phyloP scores from a whole-genome alignment of 64 coral and sea anemone species.

The Orbicella faveolata region DNA sequence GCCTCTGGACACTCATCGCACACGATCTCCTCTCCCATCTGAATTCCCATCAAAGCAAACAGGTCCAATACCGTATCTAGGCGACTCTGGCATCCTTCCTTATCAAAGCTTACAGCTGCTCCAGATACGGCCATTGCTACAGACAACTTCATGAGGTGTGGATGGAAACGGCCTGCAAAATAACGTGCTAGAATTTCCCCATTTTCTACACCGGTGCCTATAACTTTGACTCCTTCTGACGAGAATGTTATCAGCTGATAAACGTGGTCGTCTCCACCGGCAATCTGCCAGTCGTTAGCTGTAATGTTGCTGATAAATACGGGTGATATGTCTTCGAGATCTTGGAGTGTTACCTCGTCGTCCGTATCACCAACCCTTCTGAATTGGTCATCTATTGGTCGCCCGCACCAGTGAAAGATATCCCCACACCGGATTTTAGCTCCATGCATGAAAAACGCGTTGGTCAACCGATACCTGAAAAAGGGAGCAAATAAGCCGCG shows the following conservation, averaged over 20 bases:
- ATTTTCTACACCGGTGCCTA: neutral
- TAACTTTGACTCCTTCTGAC: slow-evolving; percentile 7
- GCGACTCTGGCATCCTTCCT: slow-evolving; percentile 41
- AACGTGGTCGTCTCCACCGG: neutral
- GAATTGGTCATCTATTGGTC: neutral
- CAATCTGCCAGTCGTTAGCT: slow-evolving; percentile 25
- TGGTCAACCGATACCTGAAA: neutral
- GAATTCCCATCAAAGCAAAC: slow-evolving; percentile 51
- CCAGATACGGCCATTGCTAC: slow-evolving; percentile 74
- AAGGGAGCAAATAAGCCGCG: neutral
- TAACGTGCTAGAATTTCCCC: neutral
- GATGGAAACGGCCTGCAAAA: neutral
- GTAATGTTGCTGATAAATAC: slow-evolving; percentile 38
- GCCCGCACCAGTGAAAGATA: slow-evolving; percentile 19
- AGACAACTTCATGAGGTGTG: slow-evolving; percentile 49
- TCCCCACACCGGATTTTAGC: neutral
- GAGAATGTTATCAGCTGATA: slow-evolving; percentile 31
- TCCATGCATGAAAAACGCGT: neutral
- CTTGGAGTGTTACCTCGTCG: neutral
- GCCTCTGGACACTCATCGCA: slow-evolving; percentile 26
- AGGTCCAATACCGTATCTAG: slow-evolving; percentile 32
- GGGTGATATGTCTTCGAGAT: neutral
- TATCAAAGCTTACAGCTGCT: slow-evolving; percentile 56
- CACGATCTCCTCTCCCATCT: slow-evolving; percentile 56
- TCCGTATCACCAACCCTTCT: neutral